Base-by-base conservation (phyloP, 2,113 vertebrate genomes). In the Eurypyga helias region DNA sequence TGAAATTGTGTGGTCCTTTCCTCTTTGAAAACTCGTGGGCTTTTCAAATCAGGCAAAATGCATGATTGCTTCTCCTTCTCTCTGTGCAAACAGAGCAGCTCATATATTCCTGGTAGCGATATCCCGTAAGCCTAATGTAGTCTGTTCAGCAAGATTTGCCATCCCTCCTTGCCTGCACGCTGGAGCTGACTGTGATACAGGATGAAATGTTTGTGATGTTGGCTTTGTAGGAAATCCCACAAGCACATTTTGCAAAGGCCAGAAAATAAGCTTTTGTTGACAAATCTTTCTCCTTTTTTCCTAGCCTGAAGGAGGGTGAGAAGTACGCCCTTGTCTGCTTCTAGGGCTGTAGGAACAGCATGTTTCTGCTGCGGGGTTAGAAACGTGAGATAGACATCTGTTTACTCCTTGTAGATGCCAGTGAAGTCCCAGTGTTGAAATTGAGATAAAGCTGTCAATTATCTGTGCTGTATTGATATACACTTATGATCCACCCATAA, bases 381-480 rank as follows among this genome's bases (percentile, higher is more conserved):
- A 76, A 89, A 80, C 34, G 16, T 41, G 75, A 94, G 75, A 83
- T 85, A 75, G 0, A 4, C 33, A 94, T 90, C 87, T 95, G 49
- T 91, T 94, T 90, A 67, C 34, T 91, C 34, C 61, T 61, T 60
- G 4, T 52, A 26, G 2, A 2, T 96, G 73, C 73, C 87, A 61
- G 31, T 54, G 77, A 87, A 89, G 57, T 93, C n/a, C 52, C 36
- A 45, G 62, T 87, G 83, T 54, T 91, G 86, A 92, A 95, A 69
- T 0, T 33, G 77, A 82, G 83, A 93, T 89, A 82, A 88, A 84
- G 36, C 54, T 96, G 73, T 45, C n/a, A 25, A 1, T 92, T 75
- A 62, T 73, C 69, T 82, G 1, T 49, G 73, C 86, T 69, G 12
- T 66, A 76, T 46, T 51, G 81, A 62, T 97, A 26, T 17, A 43